A percentile compares a stretch with the other conserved stretches of the same genome.
Conservation (phyloP, 2,113 vertebrate species). For the Ptilorrhoa leucosticta region DNA sequence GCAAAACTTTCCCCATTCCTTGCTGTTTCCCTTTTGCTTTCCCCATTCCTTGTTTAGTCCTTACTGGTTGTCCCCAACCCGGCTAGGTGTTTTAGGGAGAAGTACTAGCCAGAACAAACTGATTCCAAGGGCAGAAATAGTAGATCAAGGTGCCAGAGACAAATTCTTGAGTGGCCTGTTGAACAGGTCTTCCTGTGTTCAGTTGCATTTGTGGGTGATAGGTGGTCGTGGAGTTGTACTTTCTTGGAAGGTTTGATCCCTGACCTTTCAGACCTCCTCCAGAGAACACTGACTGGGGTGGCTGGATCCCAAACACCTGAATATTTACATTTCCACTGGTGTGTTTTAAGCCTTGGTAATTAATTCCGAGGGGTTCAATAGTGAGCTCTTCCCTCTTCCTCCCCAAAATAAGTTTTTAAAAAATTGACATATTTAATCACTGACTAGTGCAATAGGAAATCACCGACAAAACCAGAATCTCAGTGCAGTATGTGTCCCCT, state of each 20-base stretch:
- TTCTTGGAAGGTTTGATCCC: not conserved
- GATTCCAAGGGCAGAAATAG: not conserved
- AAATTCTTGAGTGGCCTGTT: not conserved
- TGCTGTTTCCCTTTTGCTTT: not conserved
- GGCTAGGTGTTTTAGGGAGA: not conserved
- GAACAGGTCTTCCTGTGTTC: not conserved
- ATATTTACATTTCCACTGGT: not conserved
- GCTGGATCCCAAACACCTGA: not conserved
- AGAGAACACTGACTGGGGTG: not conserved
- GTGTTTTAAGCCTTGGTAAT: not conserved
- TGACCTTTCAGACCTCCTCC: not conserved
- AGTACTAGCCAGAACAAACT: not conserved
- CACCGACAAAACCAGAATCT: not conserved
- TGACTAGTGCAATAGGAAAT: not conserved
- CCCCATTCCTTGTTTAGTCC: not conserved
- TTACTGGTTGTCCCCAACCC: not conserved
- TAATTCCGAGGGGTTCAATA: not conserved
- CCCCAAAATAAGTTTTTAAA: not conserved
- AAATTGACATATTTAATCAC: not conserved
- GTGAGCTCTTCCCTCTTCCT: not conserved
- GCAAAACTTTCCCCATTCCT: not conserved
- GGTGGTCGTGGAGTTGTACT: not conserved
- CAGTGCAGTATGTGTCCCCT: not conserved
- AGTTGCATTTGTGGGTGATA: not conserved
- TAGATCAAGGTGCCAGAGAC: not conserved